Conservation (phyloP, 2,113 vertebrate genomes). For the Struthidea cinerea region DNA sequence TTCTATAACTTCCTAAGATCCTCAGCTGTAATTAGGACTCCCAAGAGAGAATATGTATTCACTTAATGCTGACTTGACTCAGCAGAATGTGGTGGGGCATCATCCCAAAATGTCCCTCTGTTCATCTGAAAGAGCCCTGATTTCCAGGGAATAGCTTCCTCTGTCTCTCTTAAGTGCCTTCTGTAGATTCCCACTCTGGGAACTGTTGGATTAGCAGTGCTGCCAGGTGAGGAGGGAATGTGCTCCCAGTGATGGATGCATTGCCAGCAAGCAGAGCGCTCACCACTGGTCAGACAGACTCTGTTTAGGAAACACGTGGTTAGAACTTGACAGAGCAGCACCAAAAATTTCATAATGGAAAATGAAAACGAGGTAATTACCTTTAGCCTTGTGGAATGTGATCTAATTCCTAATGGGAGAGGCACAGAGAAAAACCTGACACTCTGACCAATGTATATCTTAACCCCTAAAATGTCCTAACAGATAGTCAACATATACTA, state of each 20-base stretch:
- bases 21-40: neutral
- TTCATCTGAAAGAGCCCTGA: neutral
- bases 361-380: neutral
- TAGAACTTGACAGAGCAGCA: neutral
- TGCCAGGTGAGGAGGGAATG: neutral
- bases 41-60: neutral
- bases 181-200: neutral
- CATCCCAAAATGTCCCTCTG: neutral
- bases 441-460: neutral
- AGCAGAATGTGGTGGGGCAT: neutral
- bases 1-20: neutral
- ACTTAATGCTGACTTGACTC: slow-evolving; percentile 7
- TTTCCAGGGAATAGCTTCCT: neutral
- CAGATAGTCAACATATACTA: neutral
- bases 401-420: neutral
- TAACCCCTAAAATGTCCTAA: neutral
- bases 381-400: neutral
- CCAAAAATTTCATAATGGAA: neutral
- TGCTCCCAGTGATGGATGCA: fast-evolving
- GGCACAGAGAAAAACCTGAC: neutral
- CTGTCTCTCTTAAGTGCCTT: neutral
- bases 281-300: neutral
- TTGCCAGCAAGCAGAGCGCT: neutral
- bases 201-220: neutral
- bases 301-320: neutral